Evolutionary conservation across 30 jellyfish, hydroid and myxozoan species (phyloP), one percentile per base, ranked within the genome.

Genomic region (Aurelia coerulea): DNA sequence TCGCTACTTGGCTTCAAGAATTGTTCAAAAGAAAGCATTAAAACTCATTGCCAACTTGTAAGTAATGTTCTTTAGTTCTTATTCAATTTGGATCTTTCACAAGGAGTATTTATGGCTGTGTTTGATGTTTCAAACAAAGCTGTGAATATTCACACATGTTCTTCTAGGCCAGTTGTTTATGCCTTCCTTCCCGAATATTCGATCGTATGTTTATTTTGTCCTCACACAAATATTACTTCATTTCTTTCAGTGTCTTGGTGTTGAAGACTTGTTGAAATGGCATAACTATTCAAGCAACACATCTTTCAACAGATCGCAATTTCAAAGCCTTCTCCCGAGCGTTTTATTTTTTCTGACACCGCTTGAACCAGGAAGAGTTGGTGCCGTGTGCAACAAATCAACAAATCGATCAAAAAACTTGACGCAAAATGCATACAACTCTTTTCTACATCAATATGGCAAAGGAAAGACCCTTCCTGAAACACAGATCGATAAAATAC

Each of bases 321-420:
- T 84, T 17, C 71, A 73, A 67, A 15, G 62, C 15, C 88, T 84
- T 13, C 53, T 73, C 29, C 80, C 93, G 16, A 78, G 93, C 34
- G 54, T 84, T 73, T 42, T 84, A 58, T 84, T 52, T 56, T 33
- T 84, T 2, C 87, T 84, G 18, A 73, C 93, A 79, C 93, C 93
- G 83, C 74, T 84, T 76, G 76, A 46, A 60, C 31, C 78, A 79
- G 89, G 89, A 73, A 84, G 39, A 29, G 78, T 84, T 84, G 88
- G 93, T 84, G 93, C 93, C 93, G 93, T 84, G 93, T 84, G 93
- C 93, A 84, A 84, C 93, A 84, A 62, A 31, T 84, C 93, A 54
- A 52, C 69, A 35, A 46, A 60, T 58, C 77, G 17, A n/a, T 23
- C 62, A 31, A 84, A 84, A 35, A 84, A 84, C 58, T 41, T 84